Evolutionary conservation across 2,888 invertebrate species (phyloP).

Genomic region (Strigamia transsilvanica): DNA sequence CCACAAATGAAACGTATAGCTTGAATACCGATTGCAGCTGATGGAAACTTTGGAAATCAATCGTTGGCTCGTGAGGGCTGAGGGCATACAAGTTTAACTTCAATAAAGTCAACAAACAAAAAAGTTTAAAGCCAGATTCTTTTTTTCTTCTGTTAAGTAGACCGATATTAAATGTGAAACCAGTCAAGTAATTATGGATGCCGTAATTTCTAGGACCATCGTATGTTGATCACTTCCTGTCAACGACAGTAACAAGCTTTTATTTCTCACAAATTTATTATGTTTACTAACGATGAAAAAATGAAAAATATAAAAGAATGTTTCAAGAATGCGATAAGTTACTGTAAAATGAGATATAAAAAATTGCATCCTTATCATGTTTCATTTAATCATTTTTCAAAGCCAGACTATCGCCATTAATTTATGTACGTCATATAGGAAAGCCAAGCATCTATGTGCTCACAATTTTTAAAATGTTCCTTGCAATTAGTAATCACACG

Average conservation of each 20-base stretch:
- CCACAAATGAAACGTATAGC: constrained; percentile 44
- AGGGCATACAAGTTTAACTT: neutral
- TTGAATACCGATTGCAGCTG: constrained; percentile 40
- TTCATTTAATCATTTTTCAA: constrained; percentile 49
- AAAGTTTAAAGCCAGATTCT: neutral
- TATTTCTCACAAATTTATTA: neutral
- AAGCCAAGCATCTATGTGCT: constrained; percentile 42
- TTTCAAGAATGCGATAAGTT: neutral
- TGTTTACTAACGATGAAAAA: neutral
- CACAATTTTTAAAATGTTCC: constrained; percentile 42
- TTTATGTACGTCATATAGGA: constrained; percentile 36
- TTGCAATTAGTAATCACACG: constrained; percentile 45
- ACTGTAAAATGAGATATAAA: constrained; percentile 11
- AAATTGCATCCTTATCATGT: constrained; percentile 37
- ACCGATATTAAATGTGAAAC: constrained; percentile 3
- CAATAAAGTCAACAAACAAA: neutral
- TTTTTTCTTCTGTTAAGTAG: neutral
- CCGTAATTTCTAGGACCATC: neutral
- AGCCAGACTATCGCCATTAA: constrained; percentile 44
- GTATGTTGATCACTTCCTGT: neutral
- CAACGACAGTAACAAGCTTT: neutral
- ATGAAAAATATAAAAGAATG: neutral
- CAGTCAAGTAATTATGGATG: neutral
- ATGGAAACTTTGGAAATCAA: constrained; percentile 46
- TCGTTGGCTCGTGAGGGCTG: neutral